Evolutionary conservation across 2,888 invertebrate genomes (phyloP).

Genomic region (Leptogaster cylindrica): DNA sequence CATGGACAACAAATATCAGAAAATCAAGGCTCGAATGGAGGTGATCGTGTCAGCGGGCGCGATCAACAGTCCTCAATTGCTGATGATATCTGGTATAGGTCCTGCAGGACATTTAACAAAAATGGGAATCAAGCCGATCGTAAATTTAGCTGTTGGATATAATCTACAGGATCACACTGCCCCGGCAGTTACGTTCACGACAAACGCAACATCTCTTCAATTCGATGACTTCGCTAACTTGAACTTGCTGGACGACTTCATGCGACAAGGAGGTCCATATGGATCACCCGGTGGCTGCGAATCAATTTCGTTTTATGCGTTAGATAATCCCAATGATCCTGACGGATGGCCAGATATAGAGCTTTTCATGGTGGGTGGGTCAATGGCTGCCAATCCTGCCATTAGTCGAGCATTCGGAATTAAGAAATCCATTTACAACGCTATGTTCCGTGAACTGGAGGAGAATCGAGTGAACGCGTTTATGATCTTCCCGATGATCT

Average conservation of each 20-base stretch:
- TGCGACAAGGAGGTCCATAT: slow-evolving; percentile 55
- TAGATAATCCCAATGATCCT: slow-evolving; percentile 61
- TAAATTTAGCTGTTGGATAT: slow-evolving; percentile 70
- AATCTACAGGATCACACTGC: slow-evolving; percentile 75
- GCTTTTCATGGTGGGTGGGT: slow-evolving; percentile 66
- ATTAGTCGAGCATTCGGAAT: slow-evolving; percentile 57
- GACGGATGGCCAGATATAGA: slow-evolving; percentile 69
- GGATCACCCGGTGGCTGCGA: slow-evolving; percentile 65
- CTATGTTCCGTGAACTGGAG: slow-evolving; percentile 55
- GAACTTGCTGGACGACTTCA: slow-evolving; percentile 42
- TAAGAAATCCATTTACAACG: slow-evolving; percentile 55
- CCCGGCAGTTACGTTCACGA: slow-evolving; percentile 68
- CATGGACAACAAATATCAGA: slow-evolving; percentile 65
- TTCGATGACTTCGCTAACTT: slow-evolving; percentile 49
- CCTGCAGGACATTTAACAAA: slow-evolving; percentile 67
- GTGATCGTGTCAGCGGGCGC: slow-evolving; percentile 79
- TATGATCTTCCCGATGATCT: slow-evolving; percentile 65
- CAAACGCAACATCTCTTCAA: slow-evolving; percentile 61
- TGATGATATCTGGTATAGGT: slow-evolving; percentile 82
- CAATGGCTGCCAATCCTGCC: slow-evolving; percentile 53
- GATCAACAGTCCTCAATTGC: slow-evolving; percentile 77
- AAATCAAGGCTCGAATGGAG: slow-evolving; percentile 70
- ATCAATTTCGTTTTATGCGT: slow-evolving; percentile 66
- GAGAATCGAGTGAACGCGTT: slow-evolving; percentile 57
- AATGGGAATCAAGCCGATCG: slow-evolving; percentile 64